phyloP scores from a whole-genome alignment of 2,113 vertebrate species.

The Heloderma charlesbogerti region DNA sequence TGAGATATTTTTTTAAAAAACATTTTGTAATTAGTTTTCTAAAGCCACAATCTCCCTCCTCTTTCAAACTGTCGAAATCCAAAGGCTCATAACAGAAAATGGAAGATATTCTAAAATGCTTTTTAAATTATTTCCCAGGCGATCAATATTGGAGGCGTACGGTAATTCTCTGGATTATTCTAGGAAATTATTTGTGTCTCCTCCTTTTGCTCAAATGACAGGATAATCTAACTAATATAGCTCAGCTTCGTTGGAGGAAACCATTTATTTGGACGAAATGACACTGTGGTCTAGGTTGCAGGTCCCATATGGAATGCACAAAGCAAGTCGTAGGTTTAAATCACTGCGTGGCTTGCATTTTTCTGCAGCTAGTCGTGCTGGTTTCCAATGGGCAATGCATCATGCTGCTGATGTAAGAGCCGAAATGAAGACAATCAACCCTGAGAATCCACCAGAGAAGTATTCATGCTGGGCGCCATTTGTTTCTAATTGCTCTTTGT shows the following conservation, averaged over 20 bases:
- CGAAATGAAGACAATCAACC: conserved; percentile 75
- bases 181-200: conserved; percentile 78
- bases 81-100: conserved; percentile 84
- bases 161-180: conserved; percentile 80
- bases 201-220: conserved; percentile 68
- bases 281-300: conserved; percentile 68
- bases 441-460: conserved; percentile 69
- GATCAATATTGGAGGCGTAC: conserved; percentile 81
- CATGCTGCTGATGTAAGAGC: conserved; percentile 73
- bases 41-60: conserved; percentile 76
- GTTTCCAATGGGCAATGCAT: conserved; percentile 73
- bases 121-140: conserved; percentile 86
- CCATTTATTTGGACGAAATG: conserved; percentile 70
- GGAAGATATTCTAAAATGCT: conserved; percentile 82
- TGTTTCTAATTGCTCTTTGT: conserved; percentile 80
- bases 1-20: conserved; percentile 55
- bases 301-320: conserved; percentile 66
- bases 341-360: conserved; percentile 68
- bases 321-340: conserved; percentile 74
- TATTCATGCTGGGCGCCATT: conserved; percentile 78
- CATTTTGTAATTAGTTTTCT: conserved; percentile 84
- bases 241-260: conserved; percentile 59
- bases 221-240: conserved; percentile 73
- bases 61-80: conserved; percentile 81
- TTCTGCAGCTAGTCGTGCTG: conserved; percentile 62